Percentiles rank a stretch among this genome's conserved stretches.
Conservation (phyloP, 2,113 vertebrate species). For the Coptodon rendalli region DNA sequence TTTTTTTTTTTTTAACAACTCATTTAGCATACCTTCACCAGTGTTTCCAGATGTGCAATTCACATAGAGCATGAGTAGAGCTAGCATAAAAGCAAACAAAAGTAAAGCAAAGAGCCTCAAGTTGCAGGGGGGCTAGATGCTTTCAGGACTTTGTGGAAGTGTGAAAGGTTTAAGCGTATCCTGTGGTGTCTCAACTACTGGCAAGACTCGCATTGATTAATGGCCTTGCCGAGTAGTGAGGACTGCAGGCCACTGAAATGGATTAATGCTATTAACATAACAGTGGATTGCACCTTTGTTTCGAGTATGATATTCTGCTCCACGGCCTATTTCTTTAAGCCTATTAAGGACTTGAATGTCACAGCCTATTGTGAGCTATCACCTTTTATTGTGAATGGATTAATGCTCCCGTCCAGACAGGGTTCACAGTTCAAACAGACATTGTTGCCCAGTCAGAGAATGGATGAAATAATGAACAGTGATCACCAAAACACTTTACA, state of each 20-base stretch:
- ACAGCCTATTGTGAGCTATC: constrained; percentile 41
- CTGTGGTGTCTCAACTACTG: constrained; percentile 36
- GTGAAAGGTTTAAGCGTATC: constrained; percentile 47
- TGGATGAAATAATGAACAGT: background rate
- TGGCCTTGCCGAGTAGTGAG: constrained; percentile 28
- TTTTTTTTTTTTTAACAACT: constrained; percentile 35
- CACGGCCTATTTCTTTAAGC: constrained; percentile 46
- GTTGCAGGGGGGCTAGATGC: constrained; percentile 1
- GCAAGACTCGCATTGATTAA: constrained; percentile 46
- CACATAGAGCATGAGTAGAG: constrained; percentile 11
- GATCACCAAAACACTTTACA: background rate
- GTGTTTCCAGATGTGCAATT: constrained; percentile 65
- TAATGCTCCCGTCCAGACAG: constrained; percentile 23
- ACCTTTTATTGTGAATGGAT: constrained; percentile 54
- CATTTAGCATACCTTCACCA: constrained; percentile 56
- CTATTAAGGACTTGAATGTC: constrained; percentile 40
- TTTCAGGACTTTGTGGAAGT: constrained; percentile 21
- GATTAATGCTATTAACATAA: constrained; percentile 65
- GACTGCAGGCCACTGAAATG: constrained; percentile 18
- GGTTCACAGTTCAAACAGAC: constrained; percentile 20
- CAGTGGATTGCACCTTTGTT: constrained; percentile 52
- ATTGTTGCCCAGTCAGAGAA: background rate
- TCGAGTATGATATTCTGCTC: constrained; percentile 31
- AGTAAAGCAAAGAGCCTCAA: background rate
- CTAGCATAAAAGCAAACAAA: constrained; percentile 7